Evolutionary conservation across 2,797 vertebrate species (phyloP).

Genomic region (Gymnodraco acuticeps): DNA sequence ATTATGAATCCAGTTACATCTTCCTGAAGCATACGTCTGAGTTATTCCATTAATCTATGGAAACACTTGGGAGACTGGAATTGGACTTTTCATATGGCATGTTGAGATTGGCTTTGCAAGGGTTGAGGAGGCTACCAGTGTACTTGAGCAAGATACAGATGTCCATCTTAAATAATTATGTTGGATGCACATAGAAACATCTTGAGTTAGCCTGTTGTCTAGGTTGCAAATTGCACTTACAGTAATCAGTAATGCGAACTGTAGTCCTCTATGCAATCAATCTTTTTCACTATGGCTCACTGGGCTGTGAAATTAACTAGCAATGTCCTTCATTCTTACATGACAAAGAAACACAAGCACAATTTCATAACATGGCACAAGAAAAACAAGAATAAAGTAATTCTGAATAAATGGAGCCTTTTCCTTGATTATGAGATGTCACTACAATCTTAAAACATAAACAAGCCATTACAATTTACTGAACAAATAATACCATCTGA

Average conservation of each 20-base stretch:
- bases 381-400: neutral
- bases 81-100: neutral
- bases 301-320: neutral
- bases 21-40: neutral
- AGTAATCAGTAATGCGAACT: neutral
- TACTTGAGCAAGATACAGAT: constrained; percentile 5
- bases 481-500: neutral
- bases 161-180: neutral
- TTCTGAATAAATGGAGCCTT: neutral
- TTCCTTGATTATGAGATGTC: neutral
- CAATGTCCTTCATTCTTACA: neutral
- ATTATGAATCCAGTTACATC: constrained; percentile 8
- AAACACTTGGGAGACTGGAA: neutral
- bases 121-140: neutral
- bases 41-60: neutral
- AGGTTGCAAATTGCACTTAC: neutral
- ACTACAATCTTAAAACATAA: neutral
- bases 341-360: constrained; percentile 1
- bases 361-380: constrained; percentile 4
- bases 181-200: neutral
- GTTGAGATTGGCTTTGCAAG: neutral
- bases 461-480: neutral
- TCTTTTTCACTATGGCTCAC: no score
- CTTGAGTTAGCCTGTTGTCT: neutral
- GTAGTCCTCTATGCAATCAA: neutral